phyloP scores from a whole-genome alignment of 2,113 vertebrate species.

The Lasiurus cinereus region DNA sequence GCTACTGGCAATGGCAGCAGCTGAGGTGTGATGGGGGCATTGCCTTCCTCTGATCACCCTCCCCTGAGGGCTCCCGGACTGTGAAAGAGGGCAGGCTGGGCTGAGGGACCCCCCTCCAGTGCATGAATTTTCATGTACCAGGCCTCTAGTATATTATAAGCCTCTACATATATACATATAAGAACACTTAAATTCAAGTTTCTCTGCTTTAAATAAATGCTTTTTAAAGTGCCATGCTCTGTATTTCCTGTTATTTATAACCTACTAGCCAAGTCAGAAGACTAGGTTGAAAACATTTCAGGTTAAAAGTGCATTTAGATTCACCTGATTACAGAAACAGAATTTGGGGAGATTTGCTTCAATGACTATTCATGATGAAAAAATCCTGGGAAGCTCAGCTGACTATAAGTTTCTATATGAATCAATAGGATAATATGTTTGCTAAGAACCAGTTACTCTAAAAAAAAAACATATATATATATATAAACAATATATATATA shows the following conservation, averaged over 20 bases:
- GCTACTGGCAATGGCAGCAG: no score
- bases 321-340: neutral
- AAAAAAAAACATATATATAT: no score
- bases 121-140: no score
- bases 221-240: slow-evolving; percentile 7
- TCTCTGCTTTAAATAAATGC: slow-evolving; percentile 35
- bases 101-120: no score
- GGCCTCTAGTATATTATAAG: neutral
- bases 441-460: neutral
- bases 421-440: neutral
- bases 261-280: neutral
- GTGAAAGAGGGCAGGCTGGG: no score
- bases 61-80: no score
- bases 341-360: neutral
- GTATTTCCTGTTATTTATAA: slow-evolving; percentile 40
- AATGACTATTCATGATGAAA: neutral
- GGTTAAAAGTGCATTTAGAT: neutral
- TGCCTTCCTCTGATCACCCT: no score
- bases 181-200: neutral
- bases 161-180: neutral
- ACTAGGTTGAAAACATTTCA: neutral
- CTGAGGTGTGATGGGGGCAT: no score
- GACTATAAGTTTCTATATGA: neutral
- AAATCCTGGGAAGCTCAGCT: neutral
- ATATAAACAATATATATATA: no score